phyloP scores from a whole-genome alignment of 35 echinoderm and acorn worm species.

The Diadema setosum region DNA sequence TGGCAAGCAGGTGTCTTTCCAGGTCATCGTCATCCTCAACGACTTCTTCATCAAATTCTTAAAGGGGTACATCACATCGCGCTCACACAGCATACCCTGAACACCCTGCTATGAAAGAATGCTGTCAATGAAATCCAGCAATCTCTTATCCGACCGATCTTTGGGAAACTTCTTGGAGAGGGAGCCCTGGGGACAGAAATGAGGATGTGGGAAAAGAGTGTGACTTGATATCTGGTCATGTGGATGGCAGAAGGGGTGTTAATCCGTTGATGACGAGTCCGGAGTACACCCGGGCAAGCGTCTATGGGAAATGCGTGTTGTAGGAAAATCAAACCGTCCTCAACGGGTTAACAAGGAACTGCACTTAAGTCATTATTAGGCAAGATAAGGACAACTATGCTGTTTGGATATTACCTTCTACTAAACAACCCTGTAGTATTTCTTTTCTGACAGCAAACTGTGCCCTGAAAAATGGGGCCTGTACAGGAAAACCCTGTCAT shows the following conservation, averaged over 20 bases:
- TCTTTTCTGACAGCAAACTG: no score
- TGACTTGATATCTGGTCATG: slow-evolving; percentile 67
- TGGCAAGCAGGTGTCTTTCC: background rate
- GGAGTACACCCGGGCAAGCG: no score
- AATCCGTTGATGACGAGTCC: background rate
- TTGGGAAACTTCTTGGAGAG: slow-evolving; percentile 93
- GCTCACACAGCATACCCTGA: background rate
- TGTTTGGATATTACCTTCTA: no score
- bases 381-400: no score
- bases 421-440: no score
- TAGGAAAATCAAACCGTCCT: no score
- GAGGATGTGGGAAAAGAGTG: background rate
- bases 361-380: background rate
- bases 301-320: no score
- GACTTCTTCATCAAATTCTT: background rate
- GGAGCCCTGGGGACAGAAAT: slow-evolving; percentile 40
- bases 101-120: slow-evolving; percentile 36
- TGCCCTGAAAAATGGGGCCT: no score
- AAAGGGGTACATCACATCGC: background rate
- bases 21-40: background rate
- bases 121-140: slow-evolving; percentile 78
- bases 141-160: slow-evolving; percentile 81
- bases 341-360: no score
- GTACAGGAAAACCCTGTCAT: no score
- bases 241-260: background rate